Conservation (phyloP, 2,797 vertebrate species). For the Ctenochaetus hawaiiensis region DNA sequence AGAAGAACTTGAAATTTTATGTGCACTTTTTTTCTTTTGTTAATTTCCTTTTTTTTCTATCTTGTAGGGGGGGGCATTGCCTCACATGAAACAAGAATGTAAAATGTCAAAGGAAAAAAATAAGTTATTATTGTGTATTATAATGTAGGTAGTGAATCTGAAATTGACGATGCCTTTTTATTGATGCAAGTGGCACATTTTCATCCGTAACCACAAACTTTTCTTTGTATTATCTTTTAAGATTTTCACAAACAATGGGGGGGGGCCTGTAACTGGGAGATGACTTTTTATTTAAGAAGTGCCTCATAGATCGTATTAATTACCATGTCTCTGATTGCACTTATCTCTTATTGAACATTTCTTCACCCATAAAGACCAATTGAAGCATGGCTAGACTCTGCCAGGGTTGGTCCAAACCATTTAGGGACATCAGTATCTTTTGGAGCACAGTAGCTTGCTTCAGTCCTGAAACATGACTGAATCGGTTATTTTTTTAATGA, state of each 20-base stretch:
- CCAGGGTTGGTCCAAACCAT: conserved; percentile 19
- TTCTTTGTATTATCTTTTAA: conserved; percentile 47
- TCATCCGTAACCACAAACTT: conserved; percentile 65
- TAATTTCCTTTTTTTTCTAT: conserved; percentile 39
- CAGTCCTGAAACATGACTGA: conserved; percentile 20
- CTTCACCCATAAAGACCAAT: conserved; percentile 10
- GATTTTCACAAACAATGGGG: conserved; percentile 46
- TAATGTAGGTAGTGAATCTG: conserved; percentile 85
- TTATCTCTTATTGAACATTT: conserved; percentile 52
- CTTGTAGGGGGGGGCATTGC: conserved; percentile 51
- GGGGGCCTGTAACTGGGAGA: conserved; percentile 71
- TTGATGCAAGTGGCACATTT: conserved; percentile 86
- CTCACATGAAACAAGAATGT: conserved; percentile 86
- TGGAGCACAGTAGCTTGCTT: conserved; percentile 24
- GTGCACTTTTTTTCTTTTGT: conserved; percentile 77
- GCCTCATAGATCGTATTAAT: conserved; percentile 85
- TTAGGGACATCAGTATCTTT: not conserved
- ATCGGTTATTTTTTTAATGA: conserved; percentile 10
- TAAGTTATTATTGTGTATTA: conserved; percentile 81
- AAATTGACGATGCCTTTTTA: conserved; percentile 90
- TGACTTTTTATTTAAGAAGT: conserved; percentile 85
- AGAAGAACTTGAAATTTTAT: conserved; percentile 76
- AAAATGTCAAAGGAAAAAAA: conserved; percentile 77
- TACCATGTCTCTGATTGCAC: conserved; percentile 76
- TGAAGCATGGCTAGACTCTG: conserved; percentile 14